Evolutionary conservation across 2,888 invertebrate species (phyloP).

Genomic region (Nezara viridula): DNA sequence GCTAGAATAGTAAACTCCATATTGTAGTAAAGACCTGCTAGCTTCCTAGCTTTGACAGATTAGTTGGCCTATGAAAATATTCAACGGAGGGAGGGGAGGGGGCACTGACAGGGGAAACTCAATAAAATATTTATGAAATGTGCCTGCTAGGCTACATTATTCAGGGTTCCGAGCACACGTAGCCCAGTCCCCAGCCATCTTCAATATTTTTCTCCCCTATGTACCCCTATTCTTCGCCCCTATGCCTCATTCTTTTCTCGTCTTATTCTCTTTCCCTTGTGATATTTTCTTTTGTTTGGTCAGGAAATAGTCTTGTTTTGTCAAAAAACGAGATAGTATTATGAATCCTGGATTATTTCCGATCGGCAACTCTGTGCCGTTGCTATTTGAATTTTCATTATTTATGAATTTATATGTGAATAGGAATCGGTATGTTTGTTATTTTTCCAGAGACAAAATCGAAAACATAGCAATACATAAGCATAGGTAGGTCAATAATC

Average conservation of each 20-base stretch:
- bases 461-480: neutral
- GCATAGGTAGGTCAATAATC: too few species aligned
- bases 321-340: neutral
- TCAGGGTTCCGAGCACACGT: slow-evolving; percentile 18
- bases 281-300: neutral
- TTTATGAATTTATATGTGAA: neutral
- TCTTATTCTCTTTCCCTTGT: neutral
- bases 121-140: slow-evolving; percentile 59
- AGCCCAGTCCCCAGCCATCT: neutral
- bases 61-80: slow-evolving; percentile 31
- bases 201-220: slow-evolving; percentile 35
- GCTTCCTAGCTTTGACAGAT: neutral
- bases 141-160: slow-evolving; percentile 52
- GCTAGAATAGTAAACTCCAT: too few species aligned
- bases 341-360: neutral
- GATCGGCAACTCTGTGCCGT: neutral
- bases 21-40: neutral
- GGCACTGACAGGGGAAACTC: slow-evolving; percentile 51
- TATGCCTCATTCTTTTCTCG: neutral
- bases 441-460: neutral
- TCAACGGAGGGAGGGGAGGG: neutral
- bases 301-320: neutral
- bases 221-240: neutral
- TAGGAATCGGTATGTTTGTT: neutral
- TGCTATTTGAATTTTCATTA: neutral